Evolutionary conservation across 2,113 vertebrate species (phyloP), one percentile per base, ranked within the genome.

Genomic region (Periophthalmodon schlosseri): DNA sequence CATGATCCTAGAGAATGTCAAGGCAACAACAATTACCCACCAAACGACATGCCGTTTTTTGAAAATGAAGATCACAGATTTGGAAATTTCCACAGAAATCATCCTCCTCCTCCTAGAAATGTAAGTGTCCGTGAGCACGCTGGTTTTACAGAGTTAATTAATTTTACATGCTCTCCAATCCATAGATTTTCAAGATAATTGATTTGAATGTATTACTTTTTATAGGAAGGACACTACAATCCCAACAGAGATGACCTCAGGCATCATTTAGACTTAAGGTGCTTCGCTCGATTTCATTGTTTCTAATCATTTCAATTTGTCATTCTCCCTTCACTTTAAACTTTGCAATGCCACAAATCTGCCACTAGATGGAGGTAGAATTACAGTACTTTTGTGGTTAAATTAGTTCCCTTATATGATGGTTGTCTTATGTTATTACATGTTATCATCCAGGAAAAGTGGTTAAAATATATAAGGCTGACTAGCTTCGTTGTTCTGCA

Each of bases 261-360:
- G 70, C 80, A 86, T 39, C 89, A 91, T 8, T 50, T 84, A 39
- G 82, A 75, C 18, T 79, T 85, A 68, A 92, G 92, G 93, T 93
- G 85, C 87, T 16, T 64, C 0, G 9, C 4, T 7, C n/a, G 3
- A 15, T 72, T 12, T 54, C 57, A 50, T 15, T 9, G 34, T 47
- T 67, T 44, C 7, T 46, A 24, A 44, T 44, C 10, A 46, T 6
- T 11, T 52, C 54, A 13, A 3, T 12, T 66, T 46, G 15, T 44
- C 9, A 44, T 44, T 44, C 39, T 10, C 36, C 39, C 39, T 44
- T 44, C 23, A 60, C 21, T 28, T 57, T 13, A 60, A 28, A 13
- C 24, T 0, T 28, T 87, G 77, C 63, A 77, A 70, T 81, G 10
- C 16, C 46, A 1, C 0, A 12, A 65, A 24, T 3, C 64, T 39